phyloP scores from a whole-genome alignment of 2,888 invertebrate genomes.

The Cerastoderma edule region DNA sequence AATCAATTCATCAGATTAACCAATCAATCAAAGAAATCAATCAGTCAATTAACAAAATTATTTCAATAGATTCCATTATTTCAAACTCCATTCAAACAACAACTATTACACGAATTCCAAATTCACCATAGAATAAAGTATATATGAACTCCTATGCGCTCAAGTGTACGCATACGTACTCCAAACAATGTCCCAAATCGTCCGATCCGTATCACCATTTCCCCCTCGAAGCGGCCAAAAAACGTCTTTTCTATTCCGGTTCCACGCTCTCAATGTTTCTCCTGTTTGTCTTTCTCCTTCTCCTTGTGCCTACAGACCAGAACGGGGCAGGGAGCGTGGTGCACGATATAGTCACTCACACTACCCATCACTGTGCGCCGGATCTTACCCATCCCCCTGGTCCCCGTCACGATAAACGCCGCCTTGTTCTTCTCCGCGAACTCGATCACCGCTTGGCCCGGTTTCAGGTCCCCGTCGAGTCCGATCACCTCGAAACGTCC shows the following conservation, averaged over 20 bases:
- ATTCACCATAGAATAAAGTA: no score
- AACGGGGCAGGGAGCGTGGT: constrained; percentile 70
- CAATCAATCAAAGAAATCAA: no score
- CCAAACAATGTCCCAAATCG: no score
- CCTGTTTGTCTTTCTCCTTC: constrained; percentile 37
- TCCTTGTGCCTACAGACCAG: constrained; percentile 62
- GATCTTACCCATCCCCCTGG: constrained; percentile 70
- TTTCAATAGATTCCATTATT: no score
- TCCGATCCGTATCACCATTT: no score
- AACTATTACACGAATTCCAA: no score
- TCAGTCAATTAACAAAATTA: no score
- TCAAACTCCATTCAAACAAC: no score
- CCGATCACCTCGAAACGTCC: constrained; percentile 64
- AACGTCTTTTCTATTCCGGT: constrained; percentile 2
- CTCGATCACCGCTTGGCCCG: constrained; percentile 68
- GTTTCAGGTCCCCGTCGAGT: constrained; percentile 67
- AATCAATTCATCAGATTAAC: no score
- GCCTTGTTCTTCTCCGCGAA: constrained; percentile 60
- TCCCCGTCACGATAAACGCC: constrained; percentile 71
- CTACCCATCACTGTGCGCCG: constrained; percentile 71
- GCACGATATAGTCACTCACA: constrained; percentile 72
- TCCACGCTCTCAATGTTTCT: constrained; percentile 11
- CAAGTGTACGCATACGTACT: no score
- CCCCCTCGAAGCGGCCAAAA: no score
- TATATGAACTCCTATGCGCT: no score